A percentile compares a stretch with the other conserved stretches of the same genome.
Evolutionary conservation across 2,888 invertebrate species (phyloP).

Genomic region (Encarsia formosa): DNA sequence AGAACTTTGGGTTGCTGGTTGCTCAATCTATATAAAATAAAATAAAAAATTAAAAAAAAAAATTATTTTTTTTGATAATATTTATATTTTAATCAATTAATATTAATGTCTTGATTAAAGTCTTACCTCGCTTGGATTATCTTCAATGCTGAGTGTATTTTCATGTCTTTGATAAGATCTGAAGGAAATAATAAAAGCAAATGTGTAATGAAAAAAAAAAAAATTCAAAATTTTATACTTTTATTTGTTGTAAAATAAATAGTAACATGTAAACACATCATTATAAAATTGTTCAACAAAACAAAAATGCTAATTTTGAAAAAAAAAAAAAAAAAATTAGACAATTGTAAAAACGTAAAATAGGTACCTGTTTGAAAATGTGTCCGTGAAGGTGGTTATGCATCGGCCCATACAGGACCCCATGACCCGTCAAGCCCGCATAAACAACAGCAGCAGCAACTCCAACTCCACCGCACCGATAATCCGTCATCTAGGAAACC

Average conservation of each 20-base stretch:
- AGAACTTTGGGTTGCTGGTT: constrained; percentile 7
- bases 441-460: constrained; percentile 35
- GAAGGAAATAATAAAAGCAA: not conserved
- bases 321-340: not conserved
- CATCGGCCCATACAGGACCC: constrained; percentile 55
- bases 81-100: not conserved
- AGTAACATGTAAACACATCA: too few species aligned
- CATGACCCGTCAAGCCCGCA: constrained; percentile 48
- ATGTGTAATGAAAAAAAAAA: not conserved
- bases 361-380: not conserved
- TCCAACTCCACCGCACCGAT: not conserved
- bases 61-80: not conserved
- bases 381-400: constrained; percentile 44
- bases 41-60: not conserved
- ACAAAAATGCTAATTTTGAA: not conserved
- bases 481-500: too few species aligned
- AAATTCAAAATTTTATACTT: too few species aligned
- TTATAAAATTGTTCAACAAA: not conserved
- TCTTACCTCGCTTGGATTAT: constrained; percentile 43
- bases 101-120: not conserved
- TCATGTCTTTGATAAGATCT: constrained; percentile 42
- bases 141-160: constrained; percentile 36
- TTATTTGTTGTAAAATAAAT: too few species aligned
- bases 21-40: constrained; percentile 13
- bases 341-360: not conserved